Base-by-base conservation (phyloP, 2,797 vertebrate species). In the Synaphobranchus kaupii region DNA sequence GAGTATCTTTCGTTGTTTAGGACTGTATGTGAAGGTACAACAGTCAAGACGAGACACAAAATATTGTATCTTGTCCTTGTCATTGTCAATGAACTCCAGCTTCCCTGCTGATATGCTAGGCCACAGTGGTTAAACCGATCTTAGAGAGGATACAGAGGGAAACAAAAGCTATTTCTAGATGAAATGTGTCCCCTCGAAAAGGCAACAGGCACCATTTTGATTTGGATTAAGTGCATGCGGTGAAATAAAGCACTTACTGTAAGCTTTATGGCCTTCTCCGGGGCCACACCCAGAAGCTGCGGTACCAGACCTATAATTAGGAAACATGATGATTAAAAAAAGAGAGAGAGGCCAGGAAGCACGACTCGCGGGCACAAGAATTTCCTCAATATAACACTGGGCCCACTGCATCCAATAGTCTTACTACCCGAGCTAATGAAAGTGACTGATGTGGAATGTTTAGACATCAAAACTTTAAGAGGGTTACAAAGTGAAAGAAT, bases 201-300 rank as follows among this genome's bases (percentile, higher is more conserved):
- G 81, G 83, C 39, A 44, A 90, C 87, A 85, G 86, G 88, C 90
- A 89, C 86, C 87, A 85, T 89, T 87, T 58, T 89, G 90, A 90
- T 89, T 81, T 82, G 90, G 81, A 83, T 88, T 85, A 83, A 87
- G 90, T 87, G 50, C 87, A 88, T 91, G 91, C 90, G 92, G 90
- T 89, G 89, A 89, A 90, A 89, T 86, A 90, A 88, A 93, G 87
- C 94, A 97, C 97, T 98, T 96, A 98, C 98, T 94, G 97, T 97
- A 92, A 98, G 97, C 95, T 98, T 98, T 96, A 98, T 97, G 95
- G 98, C 97, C 96, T 98, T 98, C 94, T 97, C 96, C 89, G 97
- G 97, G 93, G 97, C 97, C 92, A 98, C 98, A 96, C 98, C 98
- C 96, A 99, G 94, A 93, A 99, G 96, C 94, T 99, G 98, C 9